Conservation (phyloP, 2,888 invertebrate genomes). For the Hirtodrosophila trivittata region DNA sequence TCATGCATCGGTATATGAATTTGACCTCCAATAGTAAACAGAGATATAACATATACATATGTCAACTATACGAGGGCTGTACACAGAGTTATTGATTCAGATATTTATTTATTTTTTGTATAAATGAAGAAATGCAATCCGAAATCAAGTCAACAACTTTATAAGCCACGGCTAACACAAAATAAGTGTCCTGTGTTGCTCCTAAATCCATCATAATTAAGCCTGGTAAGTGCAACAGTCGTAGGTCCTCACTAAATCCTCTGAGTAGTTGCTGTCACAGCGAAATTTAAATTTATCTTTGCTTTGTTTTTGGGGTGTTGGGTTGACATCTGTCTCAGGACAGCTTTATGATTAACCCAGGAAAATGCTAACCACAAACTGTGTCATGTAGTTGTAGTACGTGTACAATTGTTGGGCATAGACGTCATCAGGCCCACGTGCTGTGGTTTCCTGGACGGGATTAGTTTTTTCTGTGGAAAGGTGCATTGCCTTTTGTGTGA, state of each 20-base stretch:
- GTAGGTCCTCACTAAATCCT: no score
- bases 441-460: slow-evolving; percentile 14
- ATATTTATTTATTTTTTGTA: no score
- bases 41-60: neutral
- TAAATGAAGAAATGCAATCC: no score
- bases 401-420: slow-evolving; percentile 4
- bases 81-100: slow-evolving; percentile 3
- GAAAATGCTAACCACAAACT: no score
- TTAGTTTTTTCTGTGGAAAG: slow-evolving; percentile 12
- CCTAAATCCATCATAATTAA: neutral
- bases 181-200: no score
- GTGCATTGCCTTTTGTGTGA: neutral
- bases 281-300: neutral
- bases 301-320: neutral
- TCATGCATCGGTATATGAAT: no score
- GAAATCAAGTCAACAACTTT: no score
- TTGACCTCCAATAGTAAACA: neutral
- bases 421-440: slow-evolving; percentile 28
- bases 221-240: neutral
- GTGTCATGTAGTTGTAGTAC: no score
- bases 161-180: no score
- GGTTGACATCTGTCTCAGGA: no score
- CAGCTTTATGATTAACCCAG: neutral
- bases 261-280: neutral
- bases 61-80: slow-evolving; percentile 4